These are phyloP conservation scores for Cyprichromis sp. DNA, from an alignment of 2,113 vertebrate genomes.

Conservation along the genomic window DNA sequence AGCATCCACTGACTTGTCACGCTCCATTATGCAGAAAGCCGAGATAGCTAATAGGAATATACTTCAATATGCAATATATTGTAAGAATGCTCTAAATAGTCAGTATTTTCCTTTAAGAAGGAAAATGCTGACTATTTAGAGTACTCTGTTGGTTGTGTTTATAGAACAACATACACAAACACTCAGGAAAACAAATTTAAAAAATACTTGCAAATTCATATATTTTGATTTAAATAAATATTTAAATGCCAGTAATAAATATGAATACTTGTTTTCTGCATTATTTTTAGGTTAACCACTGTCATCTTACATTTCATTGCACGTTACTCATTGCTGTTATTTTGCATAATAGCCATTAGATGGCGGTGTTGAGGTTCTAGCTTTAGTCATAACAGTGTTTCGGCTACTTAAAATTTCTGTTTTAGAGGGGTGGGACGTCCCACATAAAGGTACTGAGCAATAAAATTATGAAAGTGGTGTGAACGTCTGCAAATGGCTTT, in stretches of 20 bases:
- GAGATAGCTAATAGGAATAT: not conserved
- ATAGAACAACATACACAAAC: not conserved
- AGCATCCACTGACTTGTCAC: not conserved
- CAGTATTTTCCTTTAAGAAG: not conserved
- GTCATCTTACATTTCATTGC: not conserved
- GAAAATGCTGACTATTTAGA: too few species aligned
- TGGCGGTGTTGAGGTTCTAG: slow-evolving; percentile 23
- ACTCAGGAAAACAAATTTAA: not conserved
- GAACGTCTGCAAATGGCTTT: not conserved
- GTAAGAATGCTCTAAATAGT: not conserved
- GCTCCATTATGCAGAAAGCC: not conserved
- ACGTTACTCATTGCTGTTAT: not conserved
- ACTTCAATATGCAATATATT: not conserved
- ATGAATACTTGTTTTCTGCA: not conserved
- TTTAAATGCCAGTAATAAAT: not conserved
- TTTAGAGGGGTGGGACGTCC: not conserved
- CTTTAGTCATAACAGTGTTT: not conserved
- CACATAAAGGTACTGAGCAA: not conserved
- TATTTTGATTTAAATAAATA: not conserved
- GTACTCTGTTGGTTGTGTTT: not conserved
- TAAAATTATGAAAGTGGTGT: not conserved
- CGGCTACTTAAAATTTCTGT: not conserved
- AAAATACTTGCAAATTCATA: not conserved
- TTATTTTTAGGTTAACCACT: not conserved
- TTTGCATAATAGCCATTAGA: not conserved